Percentiles rank a stretch among this genome's conserved stretches.
Conservation (phyloP, 2,797 vertebrate genomes). For the Fringilla coelebs region DNA sequence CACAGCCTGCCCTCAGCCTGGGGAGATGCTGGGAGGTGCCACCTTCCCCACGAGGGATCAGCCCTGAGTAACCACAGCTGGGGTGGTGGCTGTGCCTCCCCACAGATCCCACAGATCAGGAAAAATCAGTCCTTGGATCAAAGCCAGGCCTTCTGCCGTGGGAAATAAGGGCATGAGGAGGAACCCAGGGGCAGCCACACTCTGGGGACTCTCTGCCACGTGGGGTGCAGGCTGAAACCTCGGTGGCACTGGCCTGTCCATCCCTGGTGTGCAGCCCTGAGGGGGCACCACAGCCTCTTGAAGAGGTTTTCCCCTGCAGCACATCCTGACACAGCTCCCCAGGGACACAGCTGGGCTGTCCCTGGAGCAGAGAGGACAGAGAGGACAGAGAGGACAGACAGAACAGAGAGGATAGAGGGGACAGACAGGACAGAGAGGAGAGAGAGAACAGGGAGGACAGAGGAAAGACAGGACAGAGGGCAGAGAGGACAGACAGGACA, state of each 20-base stretch:
- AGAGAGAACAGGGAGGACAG: too few relatives aligned
- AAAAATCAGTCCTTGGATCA: neutral
- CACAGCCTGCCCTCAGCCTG: neutral
- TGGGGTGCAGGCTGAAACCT: neutral
- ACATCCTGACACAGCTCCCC: rapidly evolving
- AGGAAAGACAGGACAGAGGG: too few relatives aligned
- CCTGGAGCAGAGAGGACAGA: neutral
- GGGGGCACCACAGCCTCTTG: neutral
- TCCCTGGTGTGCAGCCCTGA: neutral
- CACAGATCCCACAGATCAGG: neutral
- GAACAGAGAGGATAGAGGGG: too few relatives aligned
- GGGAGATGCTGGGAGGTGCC: neutral
- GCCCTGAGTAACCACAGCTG: neutral
- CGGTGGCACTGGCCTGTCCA: rapidly evolving
- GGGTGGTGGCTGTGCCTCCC: neutral
- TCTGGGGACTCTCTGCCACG: neutral
- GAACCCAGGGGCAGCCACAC: neutral
- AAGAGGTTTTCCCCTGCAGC: neutral
- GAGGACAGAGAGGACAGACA: too few relatives aligned
- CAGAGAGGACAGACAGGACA: too few relatives aligned
- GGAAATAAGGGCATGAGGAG: neutral
- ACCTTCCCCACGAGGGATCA: neutral
- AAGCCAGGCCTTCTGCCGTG: neutral
- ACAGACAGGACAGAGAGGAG: too few relatives aligned
- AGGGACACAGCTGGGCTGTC: rapidly evolving